phyloP scores from a whole-genome alignment of 53 echinoderm and acorn worm genomes.

The Hippasteria phrygiana region DNA sequence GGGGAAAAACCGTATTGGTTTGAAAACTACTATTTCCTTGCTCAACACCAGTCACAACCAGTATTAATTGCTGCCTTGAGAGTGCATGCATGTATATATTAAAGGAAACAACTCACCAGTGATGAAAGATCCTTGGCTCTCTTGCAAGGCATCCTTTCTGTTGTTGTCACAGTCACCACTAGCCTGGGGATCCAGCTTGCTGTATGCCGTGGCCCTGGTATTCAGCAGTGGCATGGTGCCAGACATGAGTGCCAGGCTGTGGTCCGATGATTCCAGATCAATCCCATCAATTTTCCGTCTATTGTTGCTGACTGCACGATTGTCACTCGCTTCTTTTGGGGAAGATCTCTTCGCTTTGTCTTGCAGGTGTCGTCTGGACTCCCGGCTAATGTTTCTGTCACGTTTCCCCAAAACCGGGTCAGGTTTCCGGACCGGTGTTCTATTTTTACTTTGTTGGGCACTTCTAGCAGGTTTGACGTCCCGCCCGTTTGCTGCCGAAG shows the following conservation, averaged over 20 bases:
- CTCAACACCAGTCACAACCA: too few species aligned
- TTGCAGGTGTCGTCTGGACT: not conserved
- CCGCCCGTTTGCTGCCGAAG: not conserved
- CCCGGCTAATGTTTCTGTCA: not conserved
- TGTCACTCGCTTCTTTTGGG: not conserved
- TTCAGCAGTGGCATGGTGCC: not conserved
- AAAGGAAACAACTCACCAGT: constrained; percentile 40
- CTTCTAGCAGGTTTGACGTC: not conserved
- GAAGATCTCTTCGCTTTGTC: not conserved
- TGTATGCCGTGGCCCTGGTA: not conserved
- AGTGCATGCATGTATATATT: too few species aligned
- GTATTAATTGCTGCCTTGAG: too few species aligned
- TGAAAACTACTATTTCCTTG: too few species aligned
- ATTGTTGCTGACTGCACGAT: not conserved
- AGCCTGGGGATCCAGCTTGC: not conserved
- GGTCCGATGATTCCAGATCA: not conserved
- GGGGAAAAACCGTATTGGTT: too few species aligned
- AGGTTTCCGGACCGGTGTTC: not conserved
- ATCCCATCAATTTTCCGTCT: not conserved
- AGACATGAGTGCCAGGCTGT: constrained; percentile 1
- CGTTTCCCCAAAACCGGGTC: not conserved
- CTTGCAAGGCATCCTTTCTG: not conserved
- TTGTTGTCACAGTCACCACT: not conserved
- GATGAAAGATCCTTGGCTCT: constrained; percentile 45
- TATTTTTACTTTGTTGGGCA: not conserved